Evolutionary conservation across 2,797 vertebrate genomes (phyloP), one percentile per base, ranked within the genome.

Genomic region (Pelobates cultripes): DNA sequence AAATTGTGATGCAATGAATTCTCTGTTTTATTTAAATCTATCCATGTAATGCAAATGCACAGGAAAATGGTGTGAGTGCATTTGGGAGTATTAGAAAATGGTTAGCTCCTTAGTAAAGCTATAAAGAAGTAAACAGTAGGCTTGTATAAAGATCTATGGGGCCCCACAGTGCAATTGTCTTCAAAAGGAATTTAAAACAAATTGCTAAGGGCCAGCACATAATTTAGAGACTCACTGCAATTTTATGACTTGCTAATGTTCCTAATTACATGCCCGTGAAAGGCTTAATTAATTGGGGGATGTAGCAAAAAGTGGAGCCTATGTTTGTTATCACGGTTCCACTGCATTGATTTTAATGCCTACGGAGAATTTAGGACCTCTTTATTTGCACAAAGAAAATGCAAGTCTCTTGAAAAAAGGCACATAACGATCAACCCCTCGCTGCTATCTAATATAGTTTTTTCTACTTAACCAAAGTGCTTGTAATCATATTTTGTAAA

Each of bases 401-500:
- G 96, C 96, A 95, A 97, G 96, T 96, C 96, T 96, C 94, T 96
- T 90, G 93, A 96, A 97, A 97, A 97, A 93, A 94, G 93, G 92
- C 94, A 97, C 96, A 98, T 98, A 97, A 97, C 95, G 96, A 97
- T 97, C 96, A 98, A 98, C 97, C 97, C 97, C 97, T 98, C 94
- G 96, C 98, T 98, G 98, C 96, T 98, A 97, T 96, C 97, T 98
- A 98, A 99, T 99, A 98, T 97, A 96, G 95, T 96, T 95, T 94
- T 93, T 94, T 95, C 95, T 94, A 97, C 96, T 97, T 97, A 96
- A 95, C 95, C 95, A 97, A 97, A 98, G 96, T 95, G 95, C 95
- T 96, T 96, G 96, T 98, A 99, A 98, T 98, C 97, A 98, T 99
- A 98, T 98, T 97, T 98, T 97, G 97, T 98, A 98, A 98, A 99